Evolutionary conservation across 1,140 invertebrate genomes (phyloP).

Genomic region (honey bee (Apis mellifera)): DNA sequence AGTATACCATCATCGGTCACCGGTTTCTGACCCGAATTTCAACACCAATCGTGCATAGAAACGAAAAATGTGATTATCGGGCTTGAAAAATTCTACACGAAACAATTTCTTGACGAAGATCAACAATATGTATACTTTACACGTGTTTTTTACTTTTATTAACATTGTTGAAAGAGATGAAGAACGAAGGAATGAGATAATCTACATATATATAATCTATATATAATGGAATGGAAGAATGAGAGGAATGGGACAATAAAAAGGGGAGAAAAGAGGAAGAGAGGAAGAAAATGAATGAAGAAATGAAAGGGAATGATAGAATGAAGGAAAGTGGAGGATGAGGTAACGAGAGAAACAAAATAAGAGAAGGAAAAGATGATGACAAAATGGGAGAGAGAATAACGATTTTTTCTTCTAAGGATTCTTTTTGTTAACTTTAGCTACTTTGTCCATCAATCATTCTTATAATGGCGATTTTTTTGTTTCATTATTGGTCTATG

Average conservation of each 20-base stretch:
- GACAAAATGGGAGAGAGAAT: too few species aligned
- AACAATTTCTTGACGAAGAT: constrained; percentile 57
- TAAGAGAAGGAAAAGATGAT: too few species aligned
- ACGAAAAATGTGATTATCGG: not conserved
- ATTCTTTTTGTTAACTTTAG: constrained; percentile 45
- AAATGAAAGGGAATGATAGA: too few species aligned
- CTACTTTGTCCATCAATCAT: constrained; percentile 56
- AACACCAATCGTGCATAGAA: not conserved
- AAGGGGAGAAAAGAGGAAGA: too few species aligned
- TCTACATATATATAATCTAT: too few species aligned
- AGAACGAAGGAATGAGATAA: too few species aligned
- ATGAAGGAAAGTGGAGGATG: too few species aligned
- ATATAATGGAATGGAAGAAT: too few species aligned
- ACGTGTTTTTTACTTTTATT: not conserved
- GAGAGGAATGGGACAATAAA: too few species aligned
- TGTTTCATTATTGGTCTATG: constrained; percentile 15
- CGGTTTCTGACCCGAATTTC: not conserved
- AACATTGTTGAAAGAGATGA: too few species aligned
- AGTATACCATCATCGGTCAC: not conserved
- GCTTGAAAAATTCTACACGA: constrained; percentile 45
- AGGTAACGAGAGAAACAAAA: too few species aligned
- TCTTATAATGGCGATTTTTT: constrained; percentile 49
- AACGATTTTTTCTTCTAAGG: not conserved
- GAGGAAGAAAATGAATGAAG: not conserved
- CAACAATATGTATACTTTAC: constrained; percentile 60